These are phyloP conservation scores for Mustela lutreola DNA, from an alignment of 2,113 vertebrate genomes.

Conservation along the genomic window DNA sequence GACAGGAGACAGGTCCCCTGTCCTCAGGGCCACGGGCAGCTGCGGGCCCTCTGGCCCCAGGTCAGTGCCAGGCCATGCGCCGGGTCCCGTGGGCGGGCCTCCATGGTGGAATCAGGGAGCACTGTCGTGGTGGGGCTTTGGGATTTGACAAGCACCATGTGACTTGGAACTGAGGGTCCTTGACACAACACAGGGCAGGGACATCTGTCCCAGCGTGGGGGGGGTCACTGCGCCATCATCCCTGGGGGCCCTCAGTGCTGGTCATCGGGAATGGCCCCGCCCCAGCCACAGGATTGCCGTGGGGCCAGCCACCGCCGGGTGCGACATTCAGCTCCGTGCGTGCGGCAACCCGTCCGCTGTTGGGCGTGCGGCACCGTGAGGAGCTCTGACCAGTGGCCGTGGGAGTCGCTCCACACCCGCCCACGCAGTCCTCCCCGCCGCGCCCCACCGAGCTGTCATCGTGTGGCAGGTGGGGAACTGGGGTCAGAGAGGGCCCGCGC, in stretches of 20 bases:
- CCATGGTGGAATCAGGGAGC: not conserved
- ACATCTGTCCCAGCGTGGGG: not conserved
- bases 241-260: not conserved
- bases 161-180: not conserved
- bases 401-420: not conserved
- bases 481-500: too few species aligned
- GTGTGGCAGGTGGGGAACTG: not conserved
- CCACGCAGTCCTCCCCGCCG: not conserved
- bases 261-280: not conserved
- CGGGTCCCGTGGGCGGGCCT: not conserved
- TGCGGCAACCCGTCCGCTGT: not conserved
- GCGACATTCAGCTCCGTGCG: fast-evolving
- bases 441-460: not conserved
- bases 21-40: not conserved
- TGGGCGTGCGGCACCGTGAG: not conserved
- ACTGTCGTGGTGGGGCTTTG: fast-evolving
- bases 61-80: not conserved
- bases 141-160: not conserved
- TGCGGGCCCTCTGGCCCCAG: not conserved
- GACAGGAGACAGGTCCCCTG: not conserved
- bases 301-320: fast-evolving
- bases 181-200: too few species aligned
- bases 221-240: not conserved
- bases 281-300: not conserved
- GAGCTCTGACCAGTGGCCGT: too few species aligned